Evolutionary conservation across 2,113 vertebrate species (phyloP), one percentile per base, ranked within the genome.

Genomic region (Columbina picui): DNA sequence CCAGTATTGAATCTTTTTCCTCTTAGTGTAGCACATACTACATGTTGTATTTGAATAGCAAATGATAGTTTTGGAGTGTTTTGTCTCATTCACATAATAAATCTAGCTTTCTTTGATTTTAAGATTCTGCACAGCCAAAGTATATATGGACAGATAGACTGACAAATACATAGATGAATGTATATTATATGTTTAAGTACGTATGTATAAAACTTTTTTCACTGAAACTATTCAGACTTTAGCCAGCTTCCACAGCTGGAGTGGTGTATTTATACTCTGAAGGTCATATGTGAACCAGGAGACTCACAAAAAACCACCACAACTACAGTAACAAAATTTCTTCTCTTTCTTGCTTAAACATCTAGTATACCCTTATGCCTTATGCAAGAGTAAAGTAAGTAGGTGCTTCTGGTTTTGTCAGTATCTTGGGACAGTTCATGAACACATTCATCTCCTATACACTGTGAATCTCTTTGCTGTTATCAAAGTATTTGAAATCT

Each of bases 31-130:
- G 47, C 63, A 68, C 1, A 1, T 29, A n/a, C 22, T 52, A n/a
- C 14, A 30, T 5, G 19, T 13, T 30, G 32, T 67, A 49, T 41
- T 82, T 14, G 6, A 36, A 32, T 23, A 74, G 17, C 0, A 0
- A 82, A 47, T 47, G 14, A 25, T 20, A 69, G 3, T 53, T 60
- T 53, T 34, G 56, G 25, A 89, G 6, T 0, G 0, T 57, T 30
- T 63, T 25, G 3, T 63, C 65, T 77, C 17, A 80, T 61, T 61
- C n/a, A 78, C 8, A 6, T 38, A 67, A 64, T 1, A 1, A 23
- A 63, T 36, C 19, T 47, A 84, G 3, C 3, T 87, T 82, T 39
- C 30, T 84, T 82, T 27, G 11, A n/a, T 89, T 80, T 84, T 61
- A 43, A 55, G 75, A 68, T 71, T 71, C 50, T 85, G 18, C n/a